phyloP scores from a whole-genome alignment of 2,888 invertebrate genomes.

The Zele albiditarsus region DNA sequence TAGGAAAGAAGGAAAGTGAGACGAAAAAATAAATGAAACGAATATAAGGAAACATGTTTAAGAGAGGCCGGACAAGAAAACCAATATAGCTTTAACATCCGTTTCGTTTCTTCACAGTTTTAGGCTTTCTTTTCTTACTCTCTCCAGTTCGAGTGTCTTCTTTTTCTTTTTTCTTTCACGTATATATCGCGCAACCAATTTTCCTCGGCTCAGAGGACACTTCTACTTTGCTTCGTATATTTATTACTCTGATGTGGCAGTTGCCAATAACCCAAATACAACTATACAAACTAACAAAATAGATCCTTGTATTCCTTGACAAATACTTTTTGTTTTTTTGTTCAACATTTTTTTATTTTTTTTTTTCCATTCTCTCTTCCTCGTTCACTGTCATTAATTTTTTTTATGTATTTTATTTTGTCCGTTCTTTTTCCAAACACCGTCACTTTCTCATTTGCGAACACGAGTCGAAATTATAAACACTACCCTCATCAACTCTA shows the following conservation, averaged over 20 bases:
- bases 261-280: slow-evolving; percentile 26
- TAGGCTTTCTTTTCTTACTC: background rate
- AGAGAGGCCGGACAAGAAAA: slow-evolving; percentile 19
- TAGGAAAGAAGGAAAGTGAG: background rate
- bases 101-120: slow-evolving; percentile 26
- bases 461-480: too few relatives aligned
- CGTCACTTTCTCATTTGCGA: background rate
- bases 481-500: too few relatives aligned
- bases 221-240: slow-evolving; percentile 30
- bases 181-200: slow-evolving; percentile 16
- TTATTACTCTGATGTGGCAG: slow-evolving; percentile 15
- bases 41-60: slow-evolving; percentile 13
- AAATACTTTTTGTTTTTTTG: background rate
- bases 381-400: too few relatives aligned
- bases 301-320: slow-evolving; percentile 13
- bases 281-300: slow-evolving; percentile 18
- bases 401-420: background rate
- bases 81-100: slow-evolving; percentile 22
- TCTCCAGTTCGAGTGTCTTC: background rate
- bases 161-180: background rate
- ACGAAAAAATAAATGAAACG: slow-evolving; percentile 22
- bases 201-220: slow-evolving; percentile 23
- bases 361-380: background rate
- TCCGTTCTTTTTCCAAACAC: background rate
- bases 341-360: background rate